phyloP scores from a whole-genome alignment of 2,888 invertebrate species.

The Suillia variegata region DNA sequence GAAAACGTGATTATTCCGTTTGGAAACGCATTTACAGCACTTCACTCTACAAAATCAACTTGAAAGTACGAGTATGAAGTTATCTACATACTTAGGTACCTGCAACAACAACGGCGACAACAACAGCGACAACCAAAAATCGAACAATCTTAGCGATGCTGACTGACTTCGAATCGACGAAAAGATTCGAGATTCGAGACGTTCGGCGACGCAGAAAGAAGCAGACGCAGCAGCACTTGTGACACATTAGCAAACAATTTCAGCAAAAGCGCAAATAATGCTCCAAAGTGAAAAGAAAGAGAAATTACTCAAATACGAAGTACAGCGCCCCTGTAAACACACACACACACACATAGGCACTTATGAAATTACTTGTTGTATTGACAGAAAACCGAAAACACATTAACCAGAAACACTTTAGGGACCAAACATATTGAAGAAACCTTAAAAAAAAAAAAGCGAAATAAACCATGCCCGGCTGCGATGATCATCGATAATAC shows the following conservation, averaged over 20 bases:
- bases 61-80: too few relatives aligned
- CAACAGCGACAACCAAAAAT: neutral
- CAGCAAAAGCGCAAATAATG: slow-evolving; percentile 57
- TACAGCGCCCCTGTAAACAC: slow-evolving; percentile 30
- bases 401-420: neutral
- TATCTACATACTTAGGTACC: too few relatives aligned
- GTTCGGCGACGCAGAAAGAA: neutral
- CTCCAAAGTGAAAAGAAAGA: slow-evolving; percentile 57
- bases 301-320: slow-evolving; percentile 52
- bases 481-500: neutral
- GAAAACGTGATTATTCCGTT: slow-evolving; percentile 14
- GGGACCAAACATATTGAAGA: neutral
- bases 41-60: too few relatives aligned
- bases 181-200: neutral
- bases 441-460: neutral
- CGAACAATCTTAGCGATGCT: neutral
- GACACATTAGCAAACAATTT: slow-evolving; percentile 58
- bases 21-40: neutral
- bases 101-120: too few relatives aligned
- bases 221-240: slow-evolving; percentile 38
- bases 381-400: slow-evolving; percentile 5
- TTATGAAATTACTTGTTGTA: slow-evolving; percentile 4
- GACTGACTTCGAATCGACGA: neutral
- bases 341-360: slow-evolving; percentile 39
- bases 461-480: slow-evolving; percentile 1